Percentiles rank a stretch among this genome's conserved stretches.
These are phyloP conservation scores for Drosophila athabasca DNA, from an alignment of 1,140 invertebrate species.

Conservation along the genomic window DNA sequence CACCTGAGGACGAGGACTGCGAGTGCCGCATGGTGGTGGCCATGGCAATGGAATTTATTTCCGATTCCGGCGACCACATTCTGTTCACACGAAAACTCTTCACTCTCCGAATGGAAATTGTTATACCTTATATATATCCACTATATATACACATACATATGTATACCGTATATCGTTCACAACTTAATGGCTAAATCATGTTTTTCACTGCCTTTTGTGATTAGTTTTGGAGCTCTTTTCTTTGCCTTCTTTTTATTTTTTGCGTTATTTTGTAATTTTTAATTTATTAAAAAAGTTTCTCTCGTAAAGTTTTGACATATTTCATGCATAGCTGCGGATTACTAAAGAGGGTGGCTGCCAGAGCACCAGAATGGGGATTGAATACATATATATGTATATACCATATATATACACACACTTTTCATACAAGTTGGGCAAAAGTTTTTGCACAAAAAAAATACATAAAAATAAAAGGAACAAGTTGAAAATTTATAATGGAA, in stretches of 20 bases:
- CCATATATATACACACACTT: constrained; percentile 20
- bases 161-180: constrained; percentile 10
- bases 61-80: constrained; percentile 83
- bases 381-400: constrained; percentile 34
- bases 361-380: constrained; percentile 11
- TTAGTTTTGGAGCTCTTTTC: constrained; percentile 23
- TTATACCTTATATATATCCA: constrained; percentile 9
- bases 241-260: constrained; percentile 6
- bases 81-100: constrained; percentile 40
- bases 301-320: constrained; percentile 62
- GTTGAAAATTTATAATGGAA: constrained; percentile 42
- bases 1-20: constrained; percentile 84
- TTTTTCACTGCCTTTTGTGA: constrained; percentile 20
- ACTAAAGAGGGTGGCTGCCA: constrained; percentile 30
- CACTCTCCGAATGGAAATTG: constrained; percentile 7
- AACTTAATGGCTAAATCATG: constrained; percentile 53
- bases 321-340: constrained; percentile 61
- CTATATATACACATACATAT: too few relatives aligned
- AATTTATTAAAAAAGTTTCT: constrained; percentile 70
- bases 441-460: constrained; percentile 31
- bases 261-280: constrained; percentile 45
- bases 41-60: constrained; percentile 84
- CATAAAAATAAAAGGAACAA: constrained; percentile 23
- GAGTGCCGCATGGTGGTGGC: constrained; percentile 83
- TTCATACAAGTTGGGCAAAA: constrained; percentile 46